Evolutionary conservation across 2,113 vertebrate genomes (phyloP).

Genomic region (Tupaia tana): DNA sequence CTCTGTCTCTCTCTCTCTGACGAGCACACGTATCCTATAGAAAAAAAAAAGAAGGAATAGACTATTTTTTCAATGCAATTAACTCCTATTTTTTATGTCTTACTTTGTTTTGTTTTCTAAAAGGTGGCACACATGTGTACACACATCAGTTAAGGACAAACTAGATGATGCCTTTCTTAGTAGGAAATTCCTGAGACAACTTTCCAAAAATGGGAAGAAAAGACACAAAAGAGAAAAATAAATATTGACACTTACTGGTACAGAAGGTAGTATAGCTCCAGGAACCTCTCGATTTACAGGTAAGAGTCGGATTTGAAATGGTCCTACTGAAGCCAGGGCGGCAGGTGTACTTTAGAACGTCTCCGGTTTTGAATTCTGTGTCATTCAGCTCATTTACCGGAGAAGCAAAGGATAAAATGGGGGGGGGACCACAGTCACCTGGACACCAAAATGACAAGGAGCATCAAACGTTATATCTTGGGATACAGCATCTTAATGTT

Average conservation of each 20-base stretch:
- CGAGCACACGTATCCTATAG: too few relatives aligned
- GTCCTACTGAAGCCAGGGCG: slow-evolving; percentile 60
- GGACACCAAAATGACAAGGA: slow-evolving; percentile 43
- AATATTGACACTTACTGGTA: slow-evolving; percentile 61
- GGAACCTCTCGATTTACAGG: accelerated
- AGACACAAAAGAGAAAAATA: background rate
- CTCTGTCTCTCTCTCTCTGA: too few relatives aligned
- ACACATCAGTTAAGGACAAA: background rate
- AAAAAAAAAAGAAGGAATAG: background rate
- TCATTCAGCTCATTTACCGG: background rate
- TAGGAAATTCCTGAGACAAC: background rate
- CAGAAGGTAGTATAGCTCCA: accelerated
- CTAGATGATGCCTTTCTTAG: background rate
- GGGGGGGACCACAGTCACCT: slow-evolving; percentile 84
- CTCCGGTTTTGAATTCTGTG: background rate
- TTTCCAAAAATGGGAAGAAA: background rate
- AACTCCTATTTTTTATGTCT: background rate
- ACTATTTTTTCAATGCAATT: background rate
- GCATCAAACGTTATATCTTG: background rate
- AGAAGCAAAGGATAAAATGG: slow-evolving; percentile 3
- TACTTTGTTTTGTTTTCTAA: slow-evolving; percentile 1
- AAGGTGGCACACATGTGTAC: background rate
- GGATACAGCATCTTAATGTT: background rate
- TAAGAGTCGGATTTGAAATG: accelerated
- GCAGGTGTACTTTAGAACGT: slow-evolving; percentile 78